A percentile compares a stretch with the other conserved stretches of the same genome.
These are phyloP conservation scores for Tetragonisca angustula DNA, from an alignment of 2,888 invertebrate species.

Conservation along the genomic window DNA sequence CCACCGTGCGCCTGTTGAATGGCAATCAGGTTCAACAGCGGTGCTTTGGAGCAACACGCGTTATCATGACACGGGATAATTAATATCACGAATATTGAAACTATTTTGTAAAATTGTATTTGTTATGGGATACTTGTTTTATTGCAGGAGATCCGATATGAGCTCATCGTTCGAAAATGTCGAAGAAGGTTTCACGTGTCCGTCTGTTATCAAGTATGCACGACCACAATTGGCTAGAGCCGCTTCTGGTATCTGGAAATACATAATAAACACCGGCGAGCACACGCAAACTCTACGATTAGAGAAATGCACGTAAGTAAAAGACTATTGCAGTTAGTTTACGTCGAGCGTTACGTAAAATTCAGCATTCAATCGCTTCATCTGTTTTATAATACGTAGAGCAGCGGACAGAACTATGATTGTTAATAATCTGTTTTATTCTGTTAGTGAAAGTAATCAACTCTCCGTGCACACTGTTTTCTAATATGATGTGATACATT, in stretches of 20 bases:
- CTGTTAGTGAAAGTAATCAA: too few species aligned
- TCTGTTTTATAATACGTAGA: background rate
- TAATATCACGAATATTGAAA: background rate
- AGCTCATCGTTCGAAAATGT: slow-evolving; percentile 85
- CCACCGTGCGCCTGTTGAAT: slow-evolving; percentile 18
- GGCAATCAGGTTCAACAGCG: background rate
- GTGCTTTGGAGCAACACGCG: background rate
- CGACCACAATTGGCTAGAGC: slow-evolving; percentile 92
- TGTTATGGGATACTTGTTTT: too few species aligned
- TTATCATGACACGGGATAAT: background rate
- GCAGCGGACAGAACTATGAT: too few species aligned
- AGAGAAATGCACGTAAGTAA: slow-evolving; percentile 91
- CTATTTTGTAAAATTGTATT: background rate
- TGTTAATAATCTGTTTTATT: too few species aligned
- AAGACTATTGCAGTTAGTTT: background rate
- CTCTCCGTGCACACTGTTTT: too few species aligned
- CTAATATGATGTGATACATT: too few species aligned
- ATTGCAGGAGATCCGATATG: slow-evolving; percentile 88
- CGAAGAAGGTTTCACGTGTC: slow-evolving; percentile 91
- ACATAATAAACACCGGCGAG: slow-evolving; percentile 93
- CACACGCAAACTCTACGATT: slow-evolving; percentile 92
- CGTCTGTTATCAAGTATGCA: slow-evolving; percentile 91
- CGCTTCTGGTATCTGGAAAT: slow-evolving; percentile 93
- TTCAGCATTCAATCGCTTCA: background rate
- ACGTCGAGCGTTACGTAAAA: background rate